Base-by-base conservation (phyloP, 1,140 invertebrate genomes). In the Ctenoplectra terminalis region DNA sequence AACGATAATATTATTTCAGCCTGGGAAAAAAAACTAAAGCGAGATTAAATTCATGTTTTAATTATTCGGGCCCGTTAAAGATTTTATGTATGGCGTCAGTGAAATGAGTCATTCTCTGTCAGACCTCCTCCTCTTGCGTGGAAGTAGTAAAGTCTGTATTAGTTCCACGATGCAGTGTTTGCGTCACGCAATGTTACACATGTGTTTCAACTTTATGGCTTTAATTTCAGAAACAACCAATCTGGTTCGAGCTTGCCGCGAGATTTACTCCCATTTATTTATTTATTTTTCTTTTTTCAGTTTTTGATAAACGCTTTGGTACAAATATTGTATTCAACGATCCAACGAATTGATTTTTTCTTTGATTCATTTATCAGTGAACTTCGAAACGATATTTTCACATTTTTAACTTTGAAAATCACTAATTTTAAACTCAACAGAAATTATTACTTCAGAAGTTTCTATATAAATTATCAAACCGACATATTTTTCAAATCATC, bases 151-250 rank as follows among this genome's bases (percentile, higher is more conserved):
- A 61, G 46, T 63, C 60, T 63, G 20, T 52, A 79, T 79, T 73
- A 79, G 77, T n/a, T 40, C 26, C n/a, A 15, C 58, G 9, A 37
- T 46, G 69, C 46, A 13, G 52, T 52, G 56, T 60, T 31, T 29
- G 66, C 75, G 56, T 63, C 66, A 78, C 75, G 75, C 66, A 71
- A 72, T 71, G 69, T 79, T 73, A 63, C 77, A 50, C 69, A 63
- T 73, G 70, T 72, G 58, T 52, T 73, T 43, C 69, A 37, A 50
- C 54, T 73, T 73, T 79, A 73, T 63, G 52, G 56, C 76, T 72
- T 63, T 63, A 61, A 63, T 79, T 63, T 40, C 46, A 72, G 58
- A 31, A 52, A 63, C 58, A 17, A 26, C 34, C 48, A 50, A 71
- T 9, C 11, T 29, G 17, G 34, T 37, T 15, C 8, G 9, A 58